Evolutionary conservation across 2,888 invertebrate species (phyloP).

Genomic region (Oxytorus armatus): DNA sequence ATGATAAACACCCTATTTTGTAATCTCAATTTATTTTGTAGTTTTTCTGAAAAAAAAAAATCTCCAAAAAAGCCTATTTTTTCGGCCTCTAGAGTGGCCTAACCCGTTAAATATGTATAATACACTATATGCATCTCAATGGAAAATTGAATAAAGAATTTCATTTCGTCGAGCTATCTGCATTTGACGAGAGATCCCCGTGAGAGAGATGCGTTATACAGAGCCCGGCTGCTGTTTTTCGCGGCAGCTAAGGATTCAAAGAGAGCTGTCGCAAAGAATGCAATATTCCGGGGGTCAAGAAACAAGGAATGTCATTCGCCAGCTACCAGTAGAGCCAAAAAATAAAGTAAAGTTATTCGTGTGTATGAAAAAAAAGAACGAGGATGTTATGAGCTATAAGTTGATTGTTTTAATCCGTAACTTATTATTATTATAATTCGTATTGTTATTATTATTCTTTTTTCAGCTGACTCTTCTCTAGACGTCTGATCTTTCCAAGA

Average conservation of each 20-base stretch:
- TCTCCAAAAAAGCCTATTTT: no score
- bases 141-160: slow-evolving; percentile 78
- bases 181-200: slow-evolving; percentile 16
- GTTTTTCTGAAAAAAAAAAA: no score
- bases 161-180: slow-evolving; percentile 74
- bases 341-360: neutral
- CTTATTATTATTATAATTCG: no score
- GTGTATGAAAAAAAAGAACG: neutral
- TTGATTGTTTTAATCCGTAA: neutral
- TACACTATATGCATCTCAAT: no score
- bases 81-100: no score
- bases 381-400: neutral
- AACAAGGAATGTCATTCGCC: slow-evolving; percentile 66
- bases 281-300: slow-evolving; percentile 72
- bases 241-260: slow-evolving; percentile 63
- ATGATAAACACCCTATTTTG: no score
- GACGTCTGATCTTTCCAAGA: no score
- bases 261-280: slow-evolving; percentile 75
- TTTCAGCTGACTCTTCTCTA: no score
- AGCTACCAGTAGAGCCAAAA: neutral
- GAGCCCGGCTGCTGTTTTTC: slow-evolving; percentile 32
- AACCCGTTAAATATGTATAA: no score
- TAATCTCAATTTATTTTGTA: no score
- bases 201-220: neutral
- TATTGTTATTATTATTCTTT: no score